Evolutionary conservation across 2,888 invertebrate species (phyloP).

Genomic region (Plagodis pulveraria): DNA sequence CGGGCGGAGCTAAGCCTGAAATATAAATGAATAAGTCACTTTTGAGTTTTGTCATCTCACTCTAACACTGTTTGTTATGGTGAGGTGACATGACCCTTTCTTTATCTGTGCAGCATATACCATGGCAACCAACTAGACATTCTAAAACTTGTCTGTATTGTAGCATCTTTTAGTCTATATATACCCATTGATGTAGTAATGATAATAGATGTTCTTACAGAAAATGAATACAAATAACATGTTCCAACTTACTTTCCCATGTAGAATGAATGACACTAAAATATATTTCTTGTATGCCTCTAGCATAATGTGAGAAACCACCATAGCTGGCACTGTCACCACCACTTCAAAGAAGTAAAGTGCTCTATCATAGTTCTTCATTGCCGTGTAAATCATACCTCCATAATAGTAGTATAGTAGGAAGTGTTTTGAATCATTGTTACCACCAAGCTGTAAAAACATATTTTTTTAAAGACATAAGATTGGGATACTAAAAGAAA

Average conservation of each 20-base stretch:
- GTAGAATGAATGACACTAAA: constrained; percentile 94
- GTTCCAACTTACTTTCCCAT: constrained; percentile 90
- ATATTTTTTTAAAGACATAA: constrained; percentile 3
- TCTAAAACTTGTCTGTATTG: no score
- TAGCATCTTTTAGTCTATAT: no score
- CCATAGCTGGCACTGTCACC: constrained; percentile 96
- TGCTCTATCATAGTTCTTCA: constrained; percentile 96
- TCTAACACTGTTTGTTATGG: no score
- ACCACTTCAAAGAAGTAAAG: constrained; percentile 98
- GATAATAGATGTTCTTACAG: no score
- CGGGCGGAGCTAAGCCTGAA: no score
- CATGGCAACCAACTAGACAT: no score
- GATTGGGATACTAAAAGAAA: not conserved
- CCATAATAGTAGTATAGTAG: constrained; percentile 98
- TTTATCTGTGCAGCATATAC: no score
- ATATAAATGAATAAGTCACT: no score
- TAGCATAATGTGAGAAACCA: constrained; percentile 98
- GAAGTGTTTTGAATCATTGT: constrained; percentile 95
- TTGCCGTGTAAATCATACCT: constrained; percentile 97
- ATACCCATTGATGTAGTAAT: no score
- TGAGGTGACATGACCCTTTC: no score
- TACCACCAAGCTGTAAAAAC: constrained; percentile 86
- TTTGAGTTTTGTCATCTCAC: no score
- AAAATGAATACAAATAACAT: no score
- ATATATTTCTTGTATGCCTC: constrained; percentile 99